Base-by-base conservation (phyloP, 1,140 invertebrate species). In the Trachelipus rathkii region DNA sequence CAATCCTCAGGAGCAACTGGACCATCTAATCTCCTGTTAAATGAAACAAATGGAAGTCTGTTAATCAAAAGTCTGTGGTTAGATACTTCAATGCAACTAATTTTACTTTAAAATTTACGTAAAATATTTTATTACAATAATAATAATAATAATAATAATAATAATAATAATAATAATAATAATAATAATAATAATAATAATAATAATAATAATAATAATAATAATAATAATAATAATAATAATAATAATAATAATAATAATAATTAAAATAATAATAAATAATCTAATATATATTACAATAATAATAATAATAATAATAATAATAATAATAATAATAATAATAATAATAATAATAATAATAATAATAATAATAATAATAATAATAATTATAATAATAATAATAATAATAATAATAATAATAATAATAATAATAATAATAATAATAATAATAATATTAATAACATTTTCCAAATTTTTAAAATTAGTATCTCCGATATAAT, bases 1-100 rank as follows among this genome's bases (percentile, higher is more conserved):
- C 87, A 88, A 8, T 84, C 81, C 23, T 79, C 74, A 5, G 85
- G 84, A 2, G 84, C 84, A n/a, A 82, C 77, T 13, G 75, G 44
- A n/a, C 84, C 85, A 19, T 74, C 80, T 24, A 85, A 21, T 11
- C 46, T 50, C 7, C 77, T 78, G n/a, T n/a, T n/a, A n/a, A n/a
- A n/a, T n/a, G n/a, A 68, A 15, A 60, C 2, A 60, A 60, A 15
- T 60, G n/a, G n/a, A n/a, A 3, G 8, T 60, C 8, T 15, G 11
- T 60, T 60, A 60, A 15, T 0, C 19, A 3, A 13, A 60, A 60
- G 19, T 15, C 19, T 60, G 8, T 33, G 1, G 50, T 60, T 60
- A 60, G 1, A 33, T 33, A 6, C 33, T 33, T 33, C 33, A 33
- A 3, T 3, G 33, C 6, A 6, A 33, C 33, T 33, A 6, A 33